Conservation (phyloP, 2,113 vertebrate species). For the Eptatretus burgeri region DNA sequence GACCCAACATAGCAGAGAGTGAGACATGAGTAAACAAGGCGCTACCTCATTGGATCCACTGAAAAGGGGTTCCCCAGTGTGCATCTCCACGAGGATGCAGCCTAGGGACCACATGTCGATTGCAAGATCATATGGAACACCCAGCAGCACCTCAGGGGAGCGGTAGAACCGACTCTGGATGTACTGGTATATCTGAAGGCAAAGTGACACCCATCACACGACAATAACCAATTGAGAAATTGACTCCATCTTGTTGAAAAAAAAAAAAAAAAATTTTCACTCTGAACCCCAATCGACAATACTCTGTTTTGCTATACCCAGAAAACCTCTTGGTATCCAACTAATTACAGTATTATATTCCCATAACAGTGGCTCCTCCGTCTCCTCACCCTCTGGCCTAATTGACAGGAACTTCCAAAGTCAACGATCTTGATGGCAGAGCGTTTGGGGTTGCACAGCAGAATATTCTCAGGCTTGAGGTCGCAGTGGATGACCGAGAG, state of each 20-base stretch:
- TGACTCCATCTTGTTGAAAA: too few species aligned
- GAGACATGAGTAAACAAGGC: neutral
- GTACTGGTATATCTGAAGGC: conserved; percentile 56
- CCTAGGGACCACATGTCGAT: conserved; percentile 88
- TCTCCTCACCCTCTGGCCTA: conserved; percentile 40
- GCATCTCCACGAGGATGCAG: conserved; percentile 80
- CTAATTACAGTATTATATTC: neutral
- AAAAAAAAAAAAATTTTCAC: too few species aligned
- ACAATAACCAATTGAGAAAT: too few species aligned
- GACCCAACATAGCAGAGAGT: too few species aligned
- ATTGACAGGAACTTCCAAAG: conserved; percentile 69
- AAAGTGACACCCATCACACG: neutral
- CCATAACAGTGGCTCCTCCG: neutral
- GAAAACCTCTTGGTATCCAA: neutral
- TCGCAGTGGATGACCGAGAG: conserved; percentile 91
- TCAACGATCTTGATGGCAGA: conserved; percentile 80
- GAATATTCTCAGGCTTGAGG: conserved; percentile 77
- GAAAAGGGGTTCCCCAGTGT: conserved; percentile 68
- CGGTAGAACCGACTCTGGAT: conserved; percentile 83
- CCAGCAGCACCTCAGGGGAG: conserved; percentile 58
- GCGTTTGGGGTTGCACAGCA: conserved; percentile 73
- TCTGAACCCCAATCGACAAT: too few species aligned
- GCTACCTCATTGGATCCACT: conserved; percentile 66
- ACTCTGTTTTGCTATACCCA: neutral
- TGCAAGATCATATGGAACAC: conserved; percentile 64